Evolutionary conservation across 1,140 invertebrate genomes (phyloP).

Genomic region (Megalonaias nervosa): DNA sequence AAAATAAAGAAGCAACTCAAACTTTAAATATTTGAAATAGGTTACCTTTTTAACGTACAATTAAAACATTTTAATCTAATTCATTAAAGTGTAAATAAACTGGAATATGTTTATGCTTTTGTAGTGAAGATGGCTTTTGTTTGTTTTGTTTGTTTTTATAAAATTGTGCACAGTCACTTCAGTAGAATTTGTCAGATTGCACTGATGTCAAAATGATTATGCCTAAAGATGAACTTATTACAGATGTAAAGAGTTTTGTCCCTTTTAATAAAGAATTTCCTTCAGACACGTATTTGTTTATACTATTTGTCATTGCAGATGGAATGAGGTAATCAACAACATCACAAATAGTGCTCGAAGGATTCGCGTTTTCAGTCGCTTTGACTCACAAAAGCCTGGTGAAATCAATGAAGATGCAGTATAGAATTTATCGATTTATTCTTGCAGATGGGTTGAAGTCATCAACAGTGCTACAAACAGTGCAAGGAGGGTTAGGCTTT

Average conservation of each 20-base stretch:
- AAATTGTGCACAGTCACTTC: no score
- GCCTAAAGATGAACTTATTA: no score
- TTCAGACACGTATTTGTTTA: neutral
- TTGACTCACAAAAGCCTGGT: constrained; percentile 31
- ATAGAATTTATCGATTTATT: constrained; percentile 24
- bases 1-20: no score
- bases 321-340: constrained; percentile 82
- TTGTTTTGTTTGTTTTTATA: no score
- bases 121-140: no score
- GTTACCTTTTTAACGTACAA: no score
- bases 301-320: constrained; percentile 72
- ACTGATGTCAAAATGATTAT: no score
- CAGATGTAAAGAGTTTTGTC: neutral
- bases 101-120: no score
- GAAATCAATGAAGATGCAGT: neutral
- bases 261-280: neutral
- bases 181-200: no score
- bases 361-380: constrained; percentile 42
- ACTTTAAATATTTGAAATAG: no score
- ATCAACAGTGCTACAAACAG: constrained; percentile 80
- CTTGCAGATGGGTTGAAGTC: constrained; percentile 84
- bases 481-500: constrained; percentile 63
- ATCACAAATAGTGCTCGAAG: constrained; percentile 71
- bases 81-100: no score
- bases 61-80: no score